Evolutionary conservation across 2,888 invertebrate species (phyloP).

Genomic region (Smittia sp.): DNA sequence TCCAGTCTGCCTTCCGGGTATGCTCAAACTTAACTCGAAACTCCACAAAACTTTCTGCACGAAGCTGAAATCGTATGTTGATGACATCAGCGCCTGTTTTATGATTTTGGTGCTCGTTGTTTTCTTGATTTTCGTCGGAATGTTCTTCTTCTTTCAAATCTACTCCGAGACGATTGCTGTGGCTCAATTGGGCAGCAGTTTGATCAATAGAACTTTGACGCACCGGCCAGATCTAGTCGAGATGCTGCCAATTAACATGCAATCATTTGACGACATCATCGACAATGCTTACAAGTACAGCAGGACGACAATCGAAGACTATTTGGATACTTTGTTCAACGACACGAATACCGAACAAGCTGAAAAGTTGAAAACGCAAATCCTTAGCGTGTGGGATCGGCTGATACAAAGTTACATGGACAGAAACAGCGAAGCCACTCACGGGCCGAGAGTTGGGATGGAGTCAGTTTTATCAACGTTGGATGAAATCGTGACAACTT

Average conservation of each 20-base stretch:
- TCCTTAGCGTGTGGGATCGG: slow-evolving; percentile 89
- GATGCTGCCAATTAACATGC: slow-evolving; percentile 62
- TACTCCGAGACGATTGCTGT: slow-evolving; percentile 93
- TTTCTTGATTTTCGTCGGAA: slow-evolving; percentile 71
- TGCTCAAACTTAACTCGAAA: slow-evolving; percentile 67
- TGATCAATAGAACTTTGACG: slow-evolving; percentile 83
- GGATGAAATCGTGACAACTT: slow-evolving; percentile 69
- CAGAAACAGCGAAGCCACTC: slow-evolving; percentile 57
- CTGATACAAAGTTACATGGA: slow-evolving; percentile 91
- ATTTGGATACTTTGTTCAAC: slow-evolving; percentile 68
- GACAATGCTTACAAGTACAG: slow-evolving; percentile 93
- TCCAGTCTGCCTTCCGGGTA: slow-evolving; percentile 74
- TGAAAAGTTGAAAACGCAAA: slow-evolving; percentile 79
- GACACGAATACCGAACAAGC: slow-evolving; percentile 79
- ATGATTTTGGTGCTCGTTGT: slow-evolving; percentile 83
- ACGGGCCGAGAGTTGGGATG: slow-evolving; percentile 72
- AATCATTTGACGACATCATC: slow-evolving; percentile 80
- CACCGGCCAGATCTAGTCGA: slow-evolving; percentile 83
- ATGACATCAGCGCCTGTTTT: slow-evolving; percentile 80
- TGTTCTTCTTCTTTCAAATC: slow-evolving; percentile 72
- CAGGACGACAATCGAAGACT: slow-evolving; percentile 82
- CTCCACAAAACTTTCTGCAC: slow-evolving; percentile 63
- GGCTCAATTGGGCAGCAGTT: slow-evolving; percentile 81
- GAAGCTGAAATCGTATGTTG: slow-evolving; percentile 71
- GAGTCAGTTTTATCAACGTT: slow-evolving; percentile 69